A percentile compares a stretch with the other conserved stretches of the same genome.
Evolutionary conservation across 2,113 vertebrate species (phyloP).

Genomic region (Sorex fumeus): DNA sequence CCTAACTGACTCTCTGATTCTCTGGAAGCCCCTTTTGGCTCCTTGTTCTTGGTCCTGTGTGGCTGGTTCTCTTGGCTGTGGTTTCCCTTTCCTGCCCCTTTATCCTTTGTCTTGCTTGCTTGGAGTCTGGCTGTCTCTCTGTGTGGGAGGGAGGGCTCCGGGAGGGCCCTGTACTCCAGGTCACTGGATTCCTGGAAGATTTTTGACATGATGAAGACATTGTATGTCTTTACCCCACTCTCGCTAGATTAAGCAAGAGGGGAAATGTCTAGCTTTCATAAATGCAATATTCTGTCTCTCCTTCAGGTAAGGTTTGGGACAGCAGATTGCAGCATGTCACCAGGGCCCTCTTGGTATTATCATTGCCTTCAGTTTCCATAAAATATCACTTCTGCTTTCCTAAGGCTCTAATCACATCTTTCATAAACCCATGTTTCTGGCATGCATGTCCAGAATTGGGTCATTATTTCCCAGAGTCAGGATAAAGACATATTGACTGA

Average conservation of each 20-base stretch:
- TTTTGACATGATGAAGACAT: neutral
- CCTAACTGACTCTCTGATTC: neutral
- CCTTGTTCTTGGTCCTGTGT: neutral
- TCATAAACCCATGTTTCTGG: neutral
- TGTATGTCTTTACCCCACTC: neutral
- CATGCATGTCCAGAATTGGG: neutral
- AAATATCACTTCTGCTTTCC: neutral
- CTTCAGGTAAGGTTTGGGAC: constrained; percentile 29
- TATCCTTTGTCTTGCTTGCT: neutral
- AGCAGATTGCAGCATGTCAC: neutral
- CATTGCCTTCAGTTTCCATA: neutral
- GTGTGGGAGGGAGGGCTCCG: neutral
- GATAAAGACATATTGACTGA: neutral
- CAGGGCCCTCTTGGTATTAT: neutral
- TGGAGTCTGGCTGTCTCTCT: neutral
- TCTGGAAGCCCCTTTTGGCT: neutral
- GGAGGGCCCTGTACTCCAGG: neutral
- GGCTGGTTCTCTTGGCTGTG: neutral
- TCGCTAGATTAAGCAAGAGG: neutral
- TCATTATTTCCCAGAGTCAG: neutral
- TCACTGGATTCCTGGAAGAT: neutral
- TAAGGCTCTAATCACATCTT: neutral
- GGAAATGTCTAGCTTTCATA: neutral
- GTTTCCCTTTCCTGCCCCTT: neutral
- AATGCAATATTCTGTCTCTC: neutral